phyloP scores from a whole-genome alignment of 2,797 vertebrate genomes.

The Nyctibius grandis region DNA sequence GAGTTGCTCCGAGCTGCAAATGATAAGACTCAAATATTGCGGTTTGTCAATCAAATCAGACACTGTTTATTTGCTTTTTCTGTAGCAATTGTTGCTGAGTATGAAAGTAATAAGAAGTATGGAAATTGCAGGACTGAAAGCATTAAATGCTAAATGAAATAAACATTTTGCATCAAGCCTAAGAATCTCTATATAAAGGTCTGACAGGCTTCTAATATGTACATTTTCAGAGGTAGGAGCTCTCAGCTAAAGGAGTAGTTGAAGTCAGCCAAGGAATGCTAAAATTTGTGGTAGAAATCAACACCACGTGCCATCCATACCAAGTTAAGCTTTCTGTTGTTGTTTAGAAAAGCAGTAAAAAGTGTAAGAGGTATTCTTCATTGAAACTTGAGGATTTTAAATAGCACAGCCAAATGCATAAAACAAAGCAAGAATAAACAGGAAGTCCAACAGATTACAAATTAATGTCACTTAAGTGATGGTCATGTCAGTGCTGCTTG shows the following conservation, averaged over 20 bases:
- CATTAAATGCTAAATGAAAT: not conserved
- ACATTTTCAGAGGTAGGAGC: not conserved
- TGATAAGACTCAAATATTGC: not conserved
- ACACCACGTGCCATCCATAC: not conserved
- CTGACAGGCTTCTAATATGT: not conserved
- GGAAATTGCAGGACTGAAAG: not conserved
- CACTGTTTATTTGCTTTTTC: not conserved
- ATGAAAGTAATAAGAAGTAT: not conserved
- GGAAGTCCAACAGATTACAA: not conserved
- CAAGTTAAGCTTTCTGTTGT: not conserved
- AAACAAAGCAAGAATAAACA: not conserved
- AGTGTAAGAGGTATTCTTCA: not conserved
- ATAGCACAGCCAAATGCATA: not conserved
- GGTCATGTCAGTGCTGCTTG: not conserved
- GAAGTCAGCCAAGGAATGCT: not conserved
- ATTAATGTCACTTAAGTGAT: not conserved
- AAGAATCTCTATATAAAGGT: not conserved
- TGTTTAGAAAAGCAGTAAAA: not conserved
- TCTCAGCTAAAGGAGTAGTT: not conserved
- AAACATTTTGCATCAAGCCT: not conserved
- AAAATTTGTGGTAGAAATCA: not conserved
- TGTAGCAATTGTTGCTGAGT: not conserved
- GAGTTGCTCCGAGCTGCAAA: not conserved
- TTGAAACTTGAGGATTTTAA: not conserved
- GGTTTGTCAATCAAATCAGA: not conserved